Conservation (phyloP, 1,140 invertebrate genomes). For the Drosophila novamexicana region DNA sequence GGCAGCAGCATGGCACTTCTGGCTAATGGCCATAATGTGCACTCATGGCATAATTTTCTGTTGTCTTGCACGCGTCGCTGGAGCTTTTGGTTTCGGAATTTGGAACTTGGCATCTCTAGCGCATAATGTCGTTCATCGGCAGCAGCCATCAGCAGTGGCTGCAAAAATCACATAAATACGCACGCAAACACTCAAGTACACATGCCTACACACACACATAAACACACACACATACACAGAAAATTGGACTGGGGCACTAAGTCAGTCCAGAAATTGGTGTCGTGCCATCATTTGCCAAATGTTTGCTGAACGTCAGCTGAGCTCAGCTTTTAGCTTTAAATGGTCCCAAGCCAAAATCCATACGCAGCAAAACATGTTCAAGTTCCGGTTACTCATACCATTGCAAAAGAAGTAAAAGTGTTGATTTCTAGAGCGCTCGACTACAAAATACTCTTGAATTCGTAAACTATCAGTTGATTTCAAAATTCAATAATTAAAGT, state of each 20-base stretch:
- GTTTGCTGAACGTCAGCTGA: constrained; percentile 46
- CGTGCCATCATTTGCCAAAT: constrained; percentile 46
- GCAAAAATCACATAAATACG: constrained; percentile 38
- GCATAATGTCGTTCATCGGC: constrained; percentile 38
- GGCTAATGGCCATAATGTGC: constrained; percentile 59
- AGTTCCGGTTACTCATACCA: constrained; percentile 3
- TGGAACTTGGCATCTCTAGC: constrained; percentile 36
- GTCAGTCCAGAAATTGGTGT: constrained; percentile 36
- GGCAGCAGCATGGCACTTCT: constrained; percentile 47
- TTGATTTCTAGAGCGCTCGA: background rate
- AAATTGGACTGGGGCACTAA: constrained; percentile 7
- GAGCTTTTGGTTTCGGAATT: constrained; percentile 23
- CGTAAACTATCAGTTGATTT: too few relatives aligned
- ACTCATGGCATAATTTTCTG: constrained; percentile 54
- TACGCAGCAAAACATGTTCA: constrained; percentile 17
- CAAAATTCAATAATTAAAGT: too few relatives aligned
- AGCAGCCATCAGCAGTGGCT: background rate
- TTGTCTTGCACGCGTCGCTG: constrained; percentile 46
- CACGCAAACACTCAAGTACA: constrained; percentile 24
- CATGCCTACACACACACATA: constrained; percentile 5
- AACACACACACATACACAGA: background rate
- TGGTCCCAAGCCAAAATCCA: constrained; percentile 22
- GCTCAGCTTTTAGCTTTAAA: constrained; percentile 47
- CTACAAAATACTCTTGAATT: constrained; percentile 3
- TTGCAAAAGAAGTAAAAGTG: background rate